Conservation (phyloP, 2,113 vertebrate genomes). For the Scolopax mira region DNA sequence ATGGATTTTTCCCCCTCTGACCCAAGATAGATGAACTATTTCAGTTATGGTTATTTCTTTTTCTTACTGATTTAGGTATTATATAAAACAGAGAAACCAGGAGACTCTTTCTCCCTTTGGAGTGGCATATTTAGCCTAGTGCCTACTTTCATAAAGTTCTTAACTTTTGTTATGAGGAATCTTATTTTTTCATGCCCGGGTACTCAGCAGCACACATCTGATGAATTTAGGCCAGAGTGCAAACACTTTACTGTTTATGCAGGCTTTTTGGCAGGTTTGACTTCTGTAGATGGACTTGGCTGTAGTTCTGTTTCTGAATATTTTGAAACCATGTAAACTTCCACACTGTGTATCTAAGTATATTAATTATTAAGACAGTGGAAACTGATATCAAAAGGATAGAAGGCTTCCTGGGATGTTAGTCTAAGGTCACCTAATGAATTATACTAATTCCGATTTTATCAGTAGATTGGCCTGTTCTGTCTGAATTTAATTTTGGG, state of each 20-base stretch:
- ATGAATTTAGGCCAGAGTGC: neutral
- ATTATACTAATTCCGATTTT: neutral
- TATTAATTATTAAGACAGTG: neutral
- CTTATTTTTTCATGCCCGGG: neutral
- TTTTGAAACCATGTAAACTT: neutral
- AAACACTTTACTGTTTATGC: neutral
- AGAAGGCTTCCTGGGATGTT: neutral
- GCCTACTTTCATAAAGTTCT: neutral
- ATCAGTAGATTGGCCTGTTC: neutral
- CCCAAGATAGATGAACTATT: neutral
- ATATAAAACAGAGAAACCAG: neutral
- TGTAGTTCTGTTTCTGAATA: neutral
- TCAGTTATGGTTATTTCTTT: neutral
- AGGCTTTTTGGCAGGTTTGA: neutral
- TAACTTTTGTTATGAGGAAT: neutral
- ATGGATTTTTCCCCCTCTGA: neutral
- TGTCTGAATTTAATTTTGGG: neutral
- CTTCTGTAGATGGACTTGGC: neutral
- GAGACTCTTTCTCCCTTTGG: neutral
- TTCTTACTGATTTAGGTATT: neutral
- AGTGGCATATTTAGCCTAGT: neutral
- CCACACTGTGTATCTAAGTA: neutral
- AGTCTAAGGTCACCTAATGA: neutral
- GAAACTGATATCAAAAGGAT: neutral
- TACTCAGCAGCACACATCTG: neutral